These are phyloP conservation scores for Hippoglossus hippoglossus DNA, from an alignment of 2,797 vertebrate species.

Conservation along the genomic window DNA sequence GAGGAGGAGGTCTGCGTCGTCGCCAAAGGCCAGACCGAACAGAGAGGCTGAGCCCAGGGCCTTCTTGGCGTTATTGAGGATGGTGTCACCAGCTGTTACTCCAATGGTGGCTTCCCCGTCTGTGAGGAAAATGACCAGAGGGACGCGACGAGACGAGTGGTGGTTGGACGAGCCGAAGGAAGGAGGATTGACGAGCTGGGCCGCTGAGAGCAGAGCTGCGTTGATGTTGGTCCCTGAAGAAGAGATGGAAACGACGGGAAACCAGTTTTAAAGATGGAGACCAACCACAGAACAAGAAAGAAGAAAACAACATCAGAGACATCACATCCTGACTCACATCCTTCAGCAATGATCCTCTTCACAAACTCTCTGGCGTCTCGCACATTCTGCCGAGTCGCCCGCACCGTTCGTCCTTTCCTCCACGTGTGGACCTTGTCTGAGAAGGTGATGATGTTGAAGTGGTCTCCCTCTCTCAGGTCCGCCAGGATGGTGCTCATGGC, in stretches of 20 bases:
- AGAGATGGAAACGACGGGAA: neutral
- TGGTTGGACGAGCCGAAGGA: slow-evolving; percentile 50
- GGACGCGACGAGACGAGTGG: slow-evolving; percentile 73
- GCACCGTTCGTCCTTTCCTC: slow-evolving; percentile 84
- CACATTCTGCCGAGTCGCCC: slow-evolving; percentile 85
- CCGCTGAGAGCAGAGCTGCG: slow-evolving; percentile 86
- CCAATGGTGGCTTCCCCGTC: slow-evolving; percentile 89
- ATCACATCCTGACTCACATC: slow-evolving; percentile 81
- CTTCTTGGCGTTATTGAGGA: slow-evolving; percentile 84
- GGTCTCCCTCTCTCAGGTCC: slow-evolving; percentile 87
- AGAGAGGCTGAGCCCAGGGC: slow-evolving; percentile 82
- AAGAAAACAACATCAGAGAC: no score
- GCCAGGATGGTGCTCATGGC: slow-evolving; percentile 88
- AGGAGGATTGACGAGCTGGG: slow-evolving; percentile 83
- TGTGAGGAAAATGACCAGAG: slow-evolving; percentile 89
- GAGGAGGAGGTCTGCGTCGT: slow-evolving; percentile 88
- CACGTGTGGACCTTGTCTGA: slow-evolving; percentile 87
- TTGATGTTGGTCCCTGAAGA: slow-evolving; percentile 90
- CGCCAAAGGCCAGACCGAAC: slow-evolving; percentile 89
- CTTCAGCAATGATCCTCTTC: slow-evolving; percentile 84
- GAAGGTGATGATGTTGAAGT: slow-evolving; percentile 92
- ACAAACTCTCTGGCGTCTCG: slow-evolving; percentile 86
- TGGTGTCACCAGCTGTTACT: slow-evolving; percentile 80
- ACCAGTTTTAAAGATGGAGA: neutral
- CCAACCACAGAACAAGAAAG: no score